These are phyloP conservation scores for Cyaniris semiargus DNA, from an alignment of 2,888 invertebrate genomes.

Conservation along the genomic window DNA sequence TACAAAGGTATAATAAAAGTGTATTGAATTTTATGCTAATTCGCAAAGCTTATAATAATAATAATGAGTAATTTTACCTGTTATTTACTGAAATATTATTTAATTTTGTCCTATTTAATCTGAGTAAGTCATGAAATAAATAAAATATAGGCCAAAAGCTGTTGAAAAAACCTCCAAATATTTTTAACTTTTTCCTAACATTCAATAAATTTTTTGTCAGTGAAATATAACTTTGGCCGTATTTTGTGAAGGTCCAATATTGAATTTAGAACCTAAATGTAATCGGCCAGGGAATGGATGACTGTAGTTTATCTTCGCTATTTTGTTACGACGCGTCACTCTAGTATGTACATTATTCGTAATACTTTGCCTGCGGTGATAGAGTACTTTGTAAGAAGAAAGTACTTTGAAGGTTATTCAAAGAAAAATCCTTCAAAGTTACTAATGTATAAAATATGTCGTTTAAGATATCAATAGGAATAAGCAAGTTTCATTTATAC, in stretches of 20 bases:
- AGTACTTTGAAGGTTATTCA: neutral
- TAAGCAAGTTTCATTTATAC: too few relatives aligned
- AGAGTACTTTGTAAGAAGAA: neutral
- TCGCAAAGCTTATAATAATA: too few relatives aligned
- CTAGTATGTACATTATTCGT: neutral
- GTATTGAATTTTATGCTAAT: too few relatives aligned
- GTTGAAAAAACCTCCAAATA: too few relatives aligned
- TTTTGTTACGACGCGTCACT: neutral
- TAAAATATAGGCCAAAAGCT: too few relatives aligned
- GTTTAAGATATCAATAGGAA: too few relatives aligned
- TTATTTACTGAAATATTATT: too few relatives aligned
- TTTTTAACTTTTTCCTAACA: neutral
- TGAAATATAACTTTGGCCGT: neutral
- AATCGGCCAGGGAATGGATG: neutral
- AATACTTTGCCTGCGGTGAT: neutral
- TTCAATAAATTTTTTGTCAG: neutral
- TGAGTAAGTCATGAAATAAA: too few relatives aligned
- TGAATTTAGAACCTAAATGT: neutral
- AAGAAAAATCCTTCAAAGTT: neutral
- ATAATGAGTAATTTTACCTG: too few relatives aligned
- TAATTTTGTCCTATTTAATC: too few relatives aligned
- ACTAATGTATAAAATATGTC: too few relatives aligned
- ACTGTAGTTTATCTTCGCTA: slow-evolving; percentile 10
- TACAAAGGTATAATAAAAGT: too few relatives aligned
- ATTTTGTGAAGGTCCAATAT: neutral